Conservation (phyloP, 2,113 vertebrate species). For the Phaethon lepturus region DNA sequence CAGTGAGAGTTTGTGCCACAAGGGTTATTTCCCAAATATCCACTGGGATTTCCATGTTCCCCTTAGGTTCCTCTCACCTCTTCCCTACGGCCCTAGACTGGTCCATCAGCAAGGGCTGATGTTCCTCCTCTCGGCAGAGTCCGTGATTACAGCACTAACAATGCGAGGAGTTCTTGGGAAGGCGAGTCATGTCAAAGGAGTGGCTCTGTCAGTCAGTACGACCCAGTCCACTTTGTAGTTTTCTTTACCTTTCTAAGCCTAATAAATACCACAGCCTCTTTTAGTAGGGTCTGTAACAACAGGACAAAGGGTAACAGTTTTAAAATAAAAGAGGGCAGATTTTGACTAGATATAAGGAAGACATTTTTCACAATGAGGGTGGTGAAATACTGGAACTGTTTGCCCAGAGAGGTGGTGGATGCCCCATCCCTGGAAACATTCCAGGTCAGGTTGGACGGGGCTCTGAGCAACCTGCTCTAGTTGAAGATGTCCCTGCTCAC, state of each 20-base stretch:
- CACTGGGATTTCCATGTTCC: neutral
- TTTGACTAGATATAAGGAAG: too few species aligned
- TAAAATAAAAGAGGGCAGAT: too few species aligned
- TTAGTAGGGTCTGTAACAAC: too few species aligned
- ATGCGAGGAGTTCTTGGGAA: neutral
- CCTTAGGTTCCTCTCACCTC: accelerated
- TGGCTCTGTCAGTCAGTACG: neutral
- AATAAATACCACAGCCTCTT: neutral
- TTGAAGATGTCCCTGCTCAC: too few species aligned
- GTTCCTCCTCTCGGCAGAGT: neutral
- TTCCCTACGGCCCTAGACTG: neutral
- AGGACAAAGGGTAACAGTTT: too few species aligned
- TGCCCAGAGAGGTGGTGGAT: too few species aligned
- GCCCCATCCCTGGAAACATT: too few species aligned
- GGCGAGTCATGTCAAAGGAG: neutral
- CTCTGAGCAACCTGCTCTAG: too few species aligned
- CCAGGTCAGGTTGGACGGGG: too few species aligned
- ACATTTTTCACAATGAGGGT: too few species aligned
- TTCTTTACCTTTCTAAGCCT: neutral
- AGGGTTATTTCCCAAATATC: neutral
- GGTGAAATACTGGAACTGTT: too few species aligned
- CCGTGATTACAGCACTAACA: neutral
- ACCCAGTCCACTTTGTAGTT: neutral
- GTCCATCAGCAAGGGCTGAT: neutral
- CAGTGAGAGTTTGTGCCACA: neutral